Base-by-base conservation (phyloP, 2,888 invertebrate species). In the Zhengitettix transpicula region DNA sequence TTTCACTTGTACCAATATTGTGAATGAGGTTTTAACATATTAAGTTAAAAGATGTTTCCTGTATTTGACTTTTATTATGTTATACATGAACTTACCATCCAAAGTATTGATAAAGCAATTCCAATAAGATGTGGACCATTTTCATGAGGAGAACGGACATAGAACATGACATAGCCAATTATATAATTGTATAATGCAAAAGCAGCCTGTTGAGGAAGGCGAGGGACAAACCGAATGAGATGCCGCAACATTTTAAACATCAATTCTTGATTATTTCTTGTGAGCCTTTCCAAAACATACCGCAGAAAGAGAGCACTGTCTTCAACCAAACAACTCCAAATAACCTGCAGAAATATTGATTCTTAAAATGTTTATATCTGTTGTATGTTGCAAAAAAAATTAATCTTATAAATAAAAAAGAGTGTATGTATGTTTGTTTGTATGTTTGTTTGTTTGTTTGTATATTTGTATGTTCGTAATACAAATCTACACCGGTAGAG, bases 141-240 rank as follows among this genome's bases (percentile, higher is more conserved):
- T 69, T 98, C 97, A 69, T 95, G 92, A 0, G 98, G 95, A 12
- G 94, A 89, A 59, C 99, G 79, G 2, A 98, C 97, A 69, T 98
- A 98, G 75, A 97, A 99, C 98, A 99, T 99, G 5, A 99, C 92
- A 70, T 96, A 99, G 1, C 99, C 99, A 66, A 99, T 98, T 67
- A 99, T 89, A 69, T 99, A 98, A 77, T 99, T 99, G 73, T 98
- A 97, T 1, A 99, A 74, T 1, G 95, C 93, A 74, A 97, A 98
- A 0, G 99, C 99, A 0, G 98, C 96, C 73, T 99, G 98, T 66
- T 94, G 91, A 0, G 98, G 96, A 61, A 98, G 74, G 55, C 92
- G 85, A 1, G 94, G 92, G 56, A 96, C 89, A 71, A 95, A 94
- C 60, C 96, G 80, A 63, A 98, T 90, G 58, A 99, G 77, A 69